Evolutionary conservation across 2,888 invertebrate species (phyloP), one percentile per base, ranked within the genome.

Genomic region (Monoplex corrugatus): DNA sequence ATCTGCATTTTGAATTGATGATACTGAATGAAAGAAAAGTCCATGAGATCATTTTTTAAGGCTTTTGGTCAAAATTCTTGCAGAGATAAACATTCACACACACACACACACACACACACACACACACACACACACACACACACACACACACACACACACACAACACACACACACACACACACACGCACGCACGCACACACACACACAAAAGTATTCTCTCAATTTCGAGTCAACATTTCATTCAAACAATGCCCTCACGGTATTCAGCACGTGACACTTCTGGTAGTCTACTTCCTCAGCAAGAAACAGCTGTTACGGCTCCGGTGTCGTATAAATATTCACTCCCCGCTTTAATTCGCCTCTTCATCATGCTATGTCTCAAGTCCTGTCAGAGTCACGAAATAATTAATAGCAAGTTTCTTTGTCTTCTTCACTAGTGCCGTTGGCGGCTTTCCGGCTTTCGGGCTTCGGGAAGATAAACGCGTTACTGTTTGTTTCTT

Each of bases 281-380:
- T 57, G 57, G 57, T 57, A n/a, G n/a, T n/a, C n/a, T n/a, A 57
- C 57, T 57, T 57, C 57, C 19, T 57, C 57, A 57, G 57, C 57
- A 23, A 16, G 10, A n/a, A 57, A 57, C 72, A 72, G 72, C 28
- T 72, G 72, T 72, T 32, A 32, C 72, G 72, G 32, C 72, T 72
- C 72, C 32, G n/a, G 72, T 72, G 72, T 72, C 72, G 28, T 72
- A 72, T 72, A 72, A 72, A 72, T 72, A n/a, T 72, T 16, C 57
- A 57, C 19, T 57, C 3, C 32, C 72, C 32, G n/a, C 72, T 32
- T n/a, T 32, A 32, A 28, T 72, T 72, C 32, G n/a, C 28, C 57
- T 57, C 57, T 57, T 57, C 28, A n/a, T n/a, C n/a, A n/a, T n/a
- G n/a, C n/a, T n/a, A n/a, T n/a, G n/a, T n/a, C n/a, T n/a, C n/a